Evolutionary conservation across 2,113 vertebrate species (phyloP).

Genomic region (Panthera uncia): DNA sequence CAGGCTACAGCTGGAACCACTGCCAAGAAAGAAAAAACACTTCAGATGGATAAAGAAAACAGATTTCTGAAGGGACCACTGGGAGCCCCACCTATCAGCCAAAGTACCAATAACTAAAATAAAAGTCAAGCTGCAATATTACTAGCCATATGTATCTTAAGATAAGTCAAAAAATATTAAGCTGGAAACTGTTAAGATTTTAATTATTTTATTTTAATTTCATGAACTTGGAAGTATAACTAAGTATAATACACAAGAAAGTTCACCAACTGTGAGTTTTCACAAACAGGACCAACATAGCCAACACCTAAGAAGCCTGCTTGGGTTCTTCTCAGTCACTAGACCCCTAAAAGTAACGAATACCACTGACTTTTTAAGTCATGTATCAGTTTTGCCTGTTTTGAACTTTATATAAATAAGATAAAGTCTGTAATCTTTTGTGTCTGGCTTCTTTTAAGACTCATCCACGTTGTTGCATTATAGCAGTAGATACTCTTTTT

Average conservation of each 20-base stretch:
- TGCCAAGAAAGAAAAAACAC: slow-evolving; percentile 74
- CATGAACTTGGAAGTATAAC: neutral
- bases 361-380: neutral
- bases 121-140: neutral
- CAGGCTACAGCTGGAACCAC: slow-evolving; percentile 98
- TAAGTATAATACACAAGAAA: neutral
- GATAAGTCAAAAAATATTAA: slow-evolving; percentile 1
- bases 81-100: neutral
- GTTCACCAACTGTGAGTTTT: slow-evolving; percentile 20
- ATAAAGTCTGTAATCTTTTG: neutral
- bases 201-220: neutral
- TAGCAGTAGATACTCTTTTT: neutral
- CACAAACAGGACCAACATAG: neutral
- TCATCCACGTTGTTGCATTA: neutral
- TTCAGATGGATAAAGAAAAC: slow-evolving; percentile 25
- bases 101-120: neutral
- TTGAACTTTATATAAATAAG: neutral
- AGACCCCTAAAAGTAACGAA: neutral
- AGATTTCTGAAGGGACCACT: neutral
- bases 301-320: neutral
- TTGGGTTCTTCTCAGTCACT: neutral
- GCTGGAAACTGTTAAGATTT: neutral
- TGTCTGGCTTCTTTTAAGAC: neutral
- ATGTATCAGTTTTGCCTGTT: neutral
- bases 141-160: neutral